Conservation (phyloP, 2,797 vertebrate species). For the Sylvilagus floridanus region DNA sequence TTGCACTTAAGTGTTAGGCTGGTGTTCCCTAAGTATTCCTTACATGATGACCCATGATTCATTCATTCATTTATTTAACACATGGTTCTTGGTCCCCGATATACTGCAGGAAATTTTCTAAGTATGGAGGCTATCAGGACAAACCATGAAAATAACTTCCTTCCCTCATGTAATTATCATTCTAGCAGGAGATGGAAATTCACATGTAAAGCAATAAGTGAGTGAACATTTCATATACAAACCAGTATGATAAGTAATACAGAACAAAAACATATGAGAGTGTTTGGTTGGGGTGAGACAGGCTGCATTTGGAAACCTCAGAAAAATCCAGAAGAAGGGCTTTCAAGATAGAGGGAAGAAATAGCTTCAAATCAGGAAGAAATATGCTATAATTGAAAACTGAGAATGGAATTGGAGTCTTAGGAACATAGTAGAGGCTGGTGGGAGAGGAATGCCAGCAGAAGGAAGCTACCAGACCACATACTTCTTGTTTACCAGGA, state of each 20-base stretch:
- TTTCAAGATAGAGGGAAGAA: background rate
- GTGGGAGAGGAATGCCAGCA: background rate
- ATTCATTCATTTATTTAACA: background rate
- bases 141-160: slow-evolving; percentile 21
- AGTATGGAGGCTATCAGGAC: background rate
- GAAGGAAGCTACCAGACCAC: background rate
- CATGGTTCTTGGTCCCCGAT: background rate
- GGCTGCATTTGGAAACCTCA: background rate
- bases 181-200: slow-evolving; percentile 10
- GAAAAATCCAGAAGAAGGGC: background rate
- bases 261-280: background rate
- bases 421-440: background rate
- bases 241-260: background rate
- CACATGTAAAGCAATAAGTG: background rate
- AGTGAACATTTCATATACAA: background rate
- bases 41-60: background rate
- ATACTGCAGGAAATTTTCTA: background rate
- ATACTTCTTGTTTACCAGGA: background rate
- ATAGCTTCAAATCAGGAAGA: background rate
- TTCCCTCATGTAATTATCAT: background rate
- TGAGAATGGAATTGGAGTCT: background rate
- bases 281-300: background rate
- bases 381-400: background rate
- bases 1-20: background rate
- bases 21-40: background rate